Conservation (phyloP, 2,797 vertebrate genomes). For the Sus cebifrons region DNA sequence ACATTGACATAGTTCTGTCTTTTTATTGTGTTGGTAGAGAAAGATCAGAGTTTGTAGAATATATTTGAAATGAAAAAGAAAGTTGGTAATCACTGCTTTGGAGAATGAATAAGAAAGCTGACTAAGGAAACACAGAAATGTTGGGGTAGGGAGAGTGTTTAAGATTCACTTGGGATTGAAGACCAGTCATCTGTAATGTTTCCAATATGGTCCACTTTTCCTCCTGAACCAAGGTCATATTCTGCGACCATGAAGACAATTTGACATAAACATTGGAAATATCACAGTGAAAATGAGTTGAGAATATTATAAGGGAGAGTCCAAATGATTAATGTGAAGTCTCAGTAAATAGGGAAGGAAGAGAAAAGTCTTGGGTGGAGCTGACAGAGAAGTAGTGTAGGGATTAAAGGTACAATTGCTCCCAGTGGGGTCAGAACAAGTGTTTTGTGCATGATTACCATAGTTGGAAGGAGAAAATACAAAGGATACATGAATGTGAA, state of each 20-base stretch:
- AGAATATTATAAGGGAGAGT: neutral
- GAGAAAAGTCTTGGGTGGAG: neutral
- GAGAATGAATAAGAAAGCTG: neutral
- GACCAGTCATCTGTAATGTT: neutral
- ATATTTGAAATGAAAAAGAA: neutral
- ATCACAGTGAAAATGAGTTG: neutral
- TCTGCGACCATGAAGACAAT: neutral
- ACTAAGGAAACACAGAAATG: neutral
- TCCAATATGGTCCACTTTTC: neutral
- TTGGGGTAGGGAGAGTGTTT: neutral
- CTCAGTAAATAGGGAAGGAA: neutral
- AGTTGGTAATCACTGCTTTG: neutral
- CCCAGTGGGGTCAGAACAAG: neutral
- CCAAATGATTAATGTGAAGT: neutral
- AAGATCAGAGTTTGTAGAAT: neutral
- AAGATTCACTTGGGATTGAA: neutral
- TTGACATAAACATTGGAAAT: neutral
- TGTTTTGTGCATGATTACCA: rapidly evolving
- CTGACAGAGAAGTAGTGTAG: neutral
- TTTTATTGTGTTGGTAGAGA: neutral
- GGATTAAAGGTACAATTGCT: neutral
- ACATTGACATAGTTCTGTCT: neutral
- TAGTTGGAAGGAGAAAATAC: neutral
- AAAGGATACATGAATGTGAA: neutral
- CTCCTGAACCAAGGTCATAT: neutral